These are phyloP conservation scores for Triplophysa siluroides DNA, from an alignment of 2,113 vertebrate genomes.

Conservation along the genomic window DNA sequence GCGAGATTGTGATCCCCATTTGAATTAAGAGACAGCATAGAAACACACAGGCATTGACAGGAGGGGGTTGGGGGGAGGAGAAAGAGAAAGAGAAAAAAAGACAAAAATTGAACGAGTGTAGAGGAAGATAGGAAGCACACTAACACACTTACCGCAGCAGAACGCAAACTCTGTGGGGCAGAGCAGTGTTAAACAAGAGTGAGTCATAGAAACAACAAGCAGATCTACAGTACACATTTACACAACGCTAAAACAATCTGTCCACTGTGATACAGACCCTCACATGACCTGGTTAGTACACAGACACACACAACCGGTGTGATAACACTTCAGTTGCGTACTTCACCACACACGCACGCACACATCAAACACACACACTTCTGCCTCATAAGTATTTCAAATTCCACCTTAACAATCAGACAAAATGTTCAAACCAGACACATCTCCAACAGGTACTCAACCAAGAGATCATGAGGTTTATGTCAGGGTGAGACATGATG, in stretches of 20 bases:
- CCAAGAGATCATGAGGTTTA: slow-evolving; percentile 31
- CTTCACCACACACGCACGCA: not conserved
- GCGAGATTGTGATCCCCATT: not conserved
- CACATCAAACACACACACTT: not conserved
- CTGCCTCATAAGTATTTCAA: not conserved
- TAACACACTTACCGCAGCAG: slow-evolving; percentile 73
- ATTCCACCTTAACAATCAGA: not conserved
- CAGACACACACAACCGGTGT: not conserved
- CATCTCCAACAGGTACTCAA: slow-evolving; percentile 31
- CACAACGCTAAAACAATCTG: slow-evolving; percentile 40
- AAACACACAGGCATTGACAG: slow-evolving; percentile 41
- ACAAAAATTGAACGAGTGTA: slow-evolving; percentile 35
- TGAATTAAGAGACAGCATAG: slow-evolving; percentile 33
- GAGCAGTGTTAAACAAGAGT: slow-evolving; percentile 71
- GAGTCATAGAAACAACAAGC: slow-evolving; percentile 53
- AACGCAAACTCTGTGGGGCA: slow-evolving; percentile 70
- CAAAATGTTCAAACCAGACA: slow-evolving; percentile 21
- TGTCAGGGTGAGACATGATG: slow-evolving; percentile 3
- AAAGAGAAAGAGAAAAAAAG: slow-evolving; percentile 29
- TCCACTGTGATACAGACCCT: slow-evolving; percentile 4
- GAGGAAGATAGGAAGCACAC: slow-evolving; percentile 29
- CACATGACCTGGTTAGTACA: slow-evolving; percentile 50
- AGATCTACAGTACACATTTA: slow-evolving; percentile 29
- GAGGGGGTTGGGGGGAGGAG: not conserved
- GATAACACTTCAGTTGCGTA: not conserved